A percentile compares a stretch with the other conserved stretches of the same genome.
Conservation (phyloP, 2,113 vertebrate species). For the Hippocampus zosterae region DNA sequence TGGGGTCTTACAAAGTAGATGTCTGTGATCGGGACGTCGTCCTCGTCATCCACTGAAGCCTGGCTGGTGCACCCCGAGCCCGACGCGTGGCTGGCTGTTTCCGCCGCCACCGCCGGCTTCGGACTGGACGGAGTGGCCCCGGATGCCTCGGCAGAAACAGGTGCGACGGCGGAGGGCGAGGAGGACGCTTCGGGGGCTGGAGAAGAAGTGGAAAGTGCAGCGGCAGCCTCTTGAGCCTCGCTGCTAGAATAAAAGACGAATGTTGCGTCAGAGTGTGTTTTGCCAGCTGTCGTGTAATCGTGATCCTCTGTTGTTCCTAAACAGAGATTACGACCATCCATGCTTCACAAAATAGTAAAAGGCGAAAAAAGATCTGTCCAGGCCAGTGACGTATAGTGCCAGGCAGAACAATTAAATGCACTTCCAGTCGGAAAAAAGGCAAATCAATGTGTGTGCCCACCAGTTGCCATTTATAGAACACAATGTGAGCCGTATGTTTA, state of each 20-base stretch:
- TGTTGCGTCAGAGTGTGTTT: slow-evolving; percentile 14
- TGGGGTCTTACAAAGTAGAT: slow-evolving; percentile 88
- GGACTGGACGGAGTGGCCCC: slow-evolving; percentile 51
- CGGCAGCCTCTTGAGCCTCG: slow-evolving; percentile 57
- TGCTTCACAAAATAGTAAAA: too few species aligned
- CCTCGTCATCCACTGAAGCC: slow-evolving; percentile 89
- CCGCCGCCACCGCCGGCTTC: slow-evolving; percentile 66
- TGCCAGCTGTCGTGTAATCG: slow-evolving; percentile 37
- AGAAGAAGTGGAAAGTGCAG: slow-evolving; percentile 42
- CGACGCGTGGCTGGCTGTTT: slow-evolving; percentile 78
- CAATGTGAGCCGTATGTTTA: too few species aligned
- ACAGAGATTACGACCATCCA: slow-evolving; percentile 13
- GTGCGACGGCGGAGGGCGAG: slow-evolving; percentile 39
- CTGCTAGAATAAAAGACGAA: slow-evolving; percentile 58
- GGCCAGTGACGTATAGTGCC: too few species aligned
- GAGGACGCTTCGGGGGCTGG: slow-evolving; percentile 34
- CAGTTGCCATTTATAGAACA: too few species aligned
- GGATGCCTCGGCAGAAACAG: slow-evolving; percentile 34
- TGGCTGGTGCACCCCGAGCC: slow-evolving; percentile 89
- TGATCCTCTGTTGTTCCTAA: slow-evolving; percentile 45
- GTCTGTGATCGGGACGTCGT: slow-evolving; percentile 85
- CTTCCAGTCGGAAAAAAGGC: too few species aligned
- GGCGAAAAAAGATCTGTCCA: too few species aligned
- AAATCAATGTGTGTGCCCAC: too few species aligned
- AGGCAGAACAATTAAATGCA: too few species aligned